These are phyloP conservation scores for Volucella inflata DNA, from an alignment of 2,888 invertebrate species.

Conservation along the genomic window DNA sequence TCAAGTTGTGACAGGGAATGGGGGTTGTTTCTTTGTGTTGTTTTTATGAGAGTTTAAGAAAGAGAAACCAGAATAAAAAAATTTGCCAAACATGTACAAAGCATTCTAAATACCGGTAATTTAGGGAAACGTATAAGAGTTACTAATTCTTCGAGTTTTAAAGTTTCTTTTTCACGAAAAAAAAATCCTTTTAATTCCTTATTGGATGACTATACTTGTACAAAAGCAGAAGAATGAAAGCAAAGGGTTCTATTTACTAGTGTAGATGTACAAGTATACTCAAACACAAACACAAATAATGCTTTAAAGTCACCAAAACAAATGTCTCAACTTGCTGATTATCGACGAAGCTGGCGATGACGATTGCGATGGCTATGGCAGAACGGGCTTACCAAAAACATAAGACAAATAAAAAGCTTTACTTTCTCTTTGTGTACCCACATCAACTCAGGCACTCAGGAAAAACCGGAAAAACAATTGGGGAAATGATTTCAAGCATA, in stretches of 20 bases:
- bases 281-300: slow-evolving; percentile 73
- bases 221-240: background rate
- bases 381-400: slow-evolving; percentile 52
- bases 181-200: slow-evolving; percentile 7
- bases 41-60: slow-evolving; percentile 65
- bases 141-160: slow-evolving; percentile 37
- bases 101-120: slow-evolving; percentile 37
- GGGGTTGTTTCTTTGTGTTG: slow-evolving; percentile 44
- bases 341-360: slow-evolving; percentile 33
- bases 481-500: slow-evolving; percentile 75
- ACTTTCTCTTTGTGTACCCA: slow-evolving; percentile 61
- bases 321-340: slow-evolving; percentile 67
- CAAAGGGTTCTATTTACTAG: slow-evolving; percentile 22
- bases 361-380: slow-evolving; percentile 4
- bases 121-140: slow-evolving; percentile 26
- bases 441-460: slow-evolving; percentile 51
- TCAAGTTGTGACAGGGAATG: slow-evolving; percentile 79
- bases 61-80: slow-evolving; percentile 36
- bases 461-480: slow-evolving; percentile 75
- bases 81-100: background rate
- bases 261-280: slow-evolving; percentile 40
- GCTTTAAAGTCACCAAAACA: slow-evolving; percentile 69
- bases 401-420: slow-evolving; percentile 75
- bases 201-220: slow-evolving; percentile 4
- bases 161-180: slow-evolving; percentile 26